Evolutionary conservation across 2,113 vertebrate genomes (phyloP), one percentile per base, ranked within the genome.

Genomic region (Neolamprologus cancellatus): DNA sequence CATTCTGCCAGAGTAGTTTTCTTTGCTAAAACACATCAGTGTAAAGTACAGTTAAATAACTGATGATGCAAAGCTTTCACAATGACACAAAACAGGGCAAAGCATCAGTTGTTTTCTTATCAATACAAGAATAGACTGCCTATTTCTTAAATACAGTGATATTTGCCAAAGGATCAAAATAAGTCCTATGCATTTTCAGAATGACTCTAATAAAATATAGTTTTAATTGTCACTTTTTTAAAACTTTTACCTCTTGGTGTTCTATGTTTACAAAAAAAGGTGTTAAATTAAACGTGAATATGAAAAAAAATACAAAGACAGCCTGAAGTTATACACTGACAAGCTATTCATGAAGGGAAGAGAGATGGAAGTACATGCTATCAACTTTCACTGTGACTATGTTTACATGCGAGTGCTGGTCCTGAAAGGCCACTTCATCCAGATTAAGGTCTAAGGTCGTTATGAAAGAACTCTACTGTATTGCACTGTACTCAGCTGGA

Each of bases 391-490:
- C 14, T 4, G 46, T 46, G 36, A 57, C 32, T 44, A 50, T 86
- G 85, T 92, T 92, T 71, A 88, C 82, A 53, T 54, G n/a, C 14
- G 15, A 52, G 25, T 20, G n/a, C 57, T 34, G 84, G 15, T 78
- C 55, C 78, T 90, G 85, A 93, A 93, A 89, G 84, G 86, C 89
- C 74, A 23, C 87, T 90, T 93, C 82, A 88, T 92, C 86, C 85
- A 91, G 52, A 90, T 90, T 54, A 90, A 81, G 87, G 84, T 88
- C 79, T 78, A 39, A 78, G 28, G 83, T 64, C 12, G 3, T 69
- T 61, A 74, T 93, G 93, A 93, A 93, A 92, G 90, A 53, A 76
- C 82, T 86, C 61, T 36, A 84, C 80, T 93, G 89, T 94, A 30
- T 3, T 15, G 39, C 78, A 89, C 88, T 86, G 83, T 79, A 88